Conservation (phyloP, 2,888 invertebrate genomes). For the Sarcophaga caerulescens region DNA sequence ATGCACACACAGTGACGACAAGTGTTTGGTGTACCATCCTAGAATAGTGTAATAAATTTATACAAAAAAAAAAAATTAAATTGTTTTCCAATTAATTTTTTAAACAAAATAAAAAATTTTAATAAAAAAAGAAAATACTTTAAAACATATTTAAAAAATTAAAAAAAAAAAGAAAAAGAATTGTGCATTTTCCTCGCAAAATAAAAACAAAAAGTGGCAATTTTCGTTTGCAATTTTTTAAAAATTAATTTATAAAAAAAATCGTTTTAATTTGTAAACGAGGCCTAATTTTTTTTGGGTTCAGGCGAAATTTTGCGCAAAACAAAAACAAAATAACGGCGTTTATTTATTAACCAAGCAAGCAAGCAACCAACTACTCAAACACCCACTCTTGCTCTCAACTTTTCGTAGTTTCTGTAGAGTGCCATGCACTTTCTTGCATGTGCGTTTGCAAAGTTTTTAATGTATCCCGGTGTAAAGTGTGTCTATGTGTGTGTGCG, state of each 20-base stretch:
- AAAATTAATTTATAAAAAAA: conserved; percentile 14
- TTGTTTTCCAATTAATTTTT: conserved; percentile 1
- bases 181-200: neutral
- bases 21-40: conserved; percentile 62
- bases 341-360: conserved; percentile 51
- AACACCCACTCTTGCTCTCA: conserved; percentile 4
- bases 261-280: conserved; percentile 46
- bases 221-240: neutral
- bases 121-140: neutral
- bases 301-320: conserved; percentile 26
- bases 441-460: neutral
- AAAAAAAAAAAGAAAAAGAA: neutral
- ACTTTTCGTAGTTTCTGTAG: neutral
- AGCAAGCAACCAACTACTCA: conserved; percentile 36
- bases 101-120: conserved; percentile 7
- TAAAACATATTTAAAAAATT: neutral
- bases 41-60: conserved; percentile 61
- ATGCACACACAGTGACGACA: conserved; percentile 60
- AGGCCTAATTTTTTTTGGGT: conserved; percentile 54
- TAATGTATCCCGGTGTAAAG: neutral
- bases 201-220: neutral
- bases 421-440: conserved; percentile 7
- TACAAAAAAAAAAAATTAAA: neutral
- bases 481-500: neutral
- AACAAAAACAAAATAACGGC: conserved; percentile 24